A percentile compares a stretch with the other conserved stretches of the same genome.
Evolutionary conservation across 2,888 invertebrate species (phyloP).

Genomic region (Ceramica pisi): DNA sequence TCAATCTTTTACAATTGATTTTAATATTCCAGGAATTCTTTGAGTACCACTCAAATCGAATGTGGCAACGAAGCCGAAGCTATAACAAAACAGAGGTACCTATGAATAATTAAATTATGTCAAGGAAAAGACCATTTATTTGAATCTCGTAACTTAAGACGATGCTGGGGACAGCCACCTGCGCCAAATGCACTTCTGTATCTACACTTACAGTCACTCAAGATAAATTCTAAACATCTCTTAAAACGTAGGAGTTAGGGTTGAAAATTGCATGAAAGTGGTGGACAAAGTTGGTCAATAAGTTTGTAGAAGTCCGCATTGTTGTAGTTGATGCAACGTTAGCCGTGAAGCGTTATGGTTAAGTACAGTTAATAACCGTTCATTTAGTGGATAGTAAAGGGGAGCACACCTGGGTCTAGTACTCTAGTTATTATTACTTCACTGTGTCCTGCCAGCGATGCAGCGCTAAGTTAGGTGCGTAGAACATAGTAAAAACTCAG

Average conservation of each 20-base stretch:
- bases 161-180: constrained; percentile 77
- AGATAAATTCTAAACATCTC: not conserved
- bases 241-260: not conserved
- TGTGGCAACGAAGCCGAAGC: not conserved
- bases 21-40: not conserved
- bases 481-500: too few species aligned
- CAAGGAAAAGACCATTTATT: constrained; percentile 73
- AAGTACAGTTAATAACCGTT: constrained; percentile 37
- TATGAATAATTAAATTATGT: constrained; percentile 80
- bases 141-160: constrained; percentile 69
- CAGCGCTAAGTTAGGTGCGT: not conserved
- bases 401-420: constrained; percentile 53
- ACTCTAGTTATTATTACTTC: not conserved
- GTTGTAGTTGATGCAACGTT: constrained; percentile 57
- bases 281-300: constrained; percentile 35
- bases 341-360: constrained; percentile 50
- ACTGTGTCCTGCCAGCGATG: not conserved
- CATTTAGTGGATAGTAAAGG: constrained; percentile 45
- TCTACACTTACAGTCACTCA: not conserved
- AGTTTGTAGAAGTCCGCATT: constrained; percentile 48
- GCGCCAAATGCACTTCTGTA: constrained; percentile 77
- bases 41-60: constrained; percentile 1
- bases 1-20: not conserved
- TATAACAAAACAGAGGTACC: constrained; percentile 47
- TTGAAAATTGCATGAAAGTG: constrained; percentile 21